Percentiles rank a stretch among this genome's conserved stretches.
These are phyloP conservation scores for Sycophaga agraensis DNA, from an alignment of 1,140 invertebrate genomes.

Conservation along the genomic window DNA sequence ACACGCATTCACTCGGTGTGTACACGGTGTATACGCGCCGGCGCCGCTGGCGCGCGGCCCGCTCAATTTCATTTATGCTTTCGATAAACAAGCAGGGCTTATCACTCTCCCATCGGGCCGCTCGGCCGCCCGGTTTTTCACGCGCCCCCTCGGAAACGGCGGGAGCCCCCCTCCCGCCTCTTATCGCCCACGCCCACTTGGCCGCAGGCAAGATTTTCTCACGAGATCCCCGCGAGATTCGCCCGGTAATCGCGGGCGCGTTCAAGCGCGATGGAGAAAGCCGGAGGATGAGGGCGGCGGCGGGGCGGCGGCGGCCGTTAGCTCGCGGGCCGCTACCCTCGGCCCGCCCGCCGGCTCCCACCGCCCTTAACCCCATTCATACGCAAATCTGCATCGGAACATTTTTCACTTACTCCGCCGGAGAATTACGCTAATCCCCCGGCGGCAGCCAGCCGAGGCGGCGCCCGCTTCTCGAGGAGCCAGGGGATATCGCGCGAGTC, in stretches of 20 bases:
- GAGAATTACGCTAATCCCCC: too few relatives aligned
- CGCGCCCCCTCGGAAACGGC: background rate
- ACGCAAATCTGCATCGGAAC: background rate
- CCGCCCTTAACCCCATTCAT: background rate
- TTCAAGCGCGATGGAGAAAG: slow-evolving; percentile 11
- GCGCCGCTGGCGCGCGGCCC: too few relatives aligned
- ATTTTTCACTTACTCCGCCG: too few relatives aligned
- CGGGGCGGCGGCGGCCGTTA: background rate
- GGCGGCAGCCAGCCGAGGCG: too few relatives aligned
- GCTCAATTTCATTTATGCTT: background rate
- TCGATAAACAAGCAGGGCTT: background rate
- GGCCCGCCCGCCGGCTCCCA: background rate
- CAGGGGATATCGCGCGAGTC: too few relatives aligned
- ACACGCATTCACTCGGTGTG: background rate
- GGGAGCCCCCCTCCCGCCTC: background rate
- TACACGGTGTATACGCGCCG: background rate
- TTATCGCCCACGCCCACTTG: background rate
- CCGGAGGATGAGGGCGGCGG: background rate
- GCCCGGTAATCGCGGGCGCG: background rate
- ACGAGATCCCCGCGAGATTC: slow-evolving; percentile 18
- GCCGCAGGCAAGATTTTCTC: slow-evolving; percentile 1
- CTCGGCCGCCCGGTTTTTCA: background rate
- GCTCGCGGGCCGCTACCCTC: background rate
- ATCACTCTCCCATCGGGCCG: background rate
- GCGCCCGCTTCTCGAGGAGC: too few relatives aligned